Base-by-base conservation (phyloP, 2,888 invertebrate genomes). In the Leptinotarsa peninsularis region DNA sequence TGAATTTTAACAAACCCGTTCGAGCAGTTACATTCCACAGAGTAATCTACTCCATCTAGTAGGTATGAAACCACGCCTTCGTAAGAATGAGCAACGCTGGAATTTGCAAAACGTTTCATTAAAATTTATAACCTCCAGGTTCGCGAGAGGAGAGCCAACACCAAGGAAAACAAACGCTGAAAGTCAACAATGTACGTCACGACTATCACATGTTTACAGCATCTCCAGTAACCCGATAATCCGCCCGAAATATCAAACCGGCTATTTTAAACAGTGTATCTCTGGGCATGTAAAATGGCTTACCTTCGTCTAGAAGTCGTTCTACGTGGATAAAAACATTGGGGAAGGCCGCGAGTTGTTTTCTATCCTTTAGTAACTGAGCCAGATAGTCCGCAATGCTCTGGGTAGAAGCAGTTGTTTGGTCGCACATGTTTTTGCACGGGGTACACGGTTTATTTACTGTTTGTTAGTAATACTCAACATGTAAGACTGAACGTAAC, bases 311-410 rank as follows among this genome's bases (percentile, higher is more conserved):
- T 89, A 99, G 93, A 87, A 99, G 94, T 90, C 99, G 94, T 91
- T 99, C 99, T 90, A 98, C 94, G 92, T 99, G 99, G 91, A 97
- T 94, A 92, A 99, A 99, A 90, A 99, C 97, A 93, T 98, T 98
- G 85, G 99, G 99, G 92, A 99, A 98, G 89, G 98, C 98, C 88
- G 98, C 97, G 90, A 99, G 93, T 92, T 99, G 98, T 92, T 99
- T 99, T 92, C 98, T 97, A 93, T 99, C 99, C 93, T 99, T 99
- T 89, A 99, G 93, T 91, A 99, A 94, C 92, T 99, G 99, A 89
- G 99, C 98, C 93, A 99, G 93, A 92, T 99, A 99, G 92, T 99
- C 99, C 91, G 99, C 98, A 92, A 97, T 96, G 92, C 96, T 97
- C 90, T 97, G 96, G 91, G 96, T 96, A 89, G 94, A 95, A 63